Percentiles rank a stretch among this genome's conserved stretches.
These are phyloP conservation scores for Camponotus floridanus DNA, from an alignment of 1,140 invertebrate genomes.

Conservation along the genomic window DNA sequence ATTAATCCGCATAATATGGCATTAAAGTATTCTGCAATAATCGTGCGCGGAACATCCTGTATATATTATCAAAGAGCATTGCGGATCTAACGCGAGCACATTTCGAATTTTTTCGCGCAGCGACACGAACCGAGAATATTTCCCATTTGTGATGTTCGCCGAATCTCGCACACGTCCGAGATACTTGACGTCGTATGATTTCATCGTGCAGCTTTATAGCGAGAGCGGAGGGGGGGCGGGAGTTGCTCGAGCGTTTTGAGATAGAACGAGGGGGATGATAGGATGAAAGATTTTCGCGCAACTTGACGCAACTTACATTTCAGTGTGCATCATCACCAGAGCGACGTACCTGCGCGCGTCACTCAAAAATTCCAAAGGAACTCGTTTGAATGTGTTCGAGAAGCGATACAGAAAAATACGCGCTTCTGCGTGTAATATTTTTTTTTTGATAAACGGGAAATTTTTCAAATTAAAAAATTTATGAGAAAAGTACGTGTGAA, in stretches of 20 bases:
- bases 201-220: conserved; percentile 23
- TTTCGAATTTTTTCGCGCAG: not conserved
- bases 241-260: conserved; percentile 21
- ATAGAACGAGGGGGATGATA: conserved; percentile 10
- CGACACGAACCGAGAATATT: conserved; percentile 2
- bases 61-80: not conserved
- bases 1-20: not conserved
- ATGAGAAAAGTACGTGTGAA: not conserved
- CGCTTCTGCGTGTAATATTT: not conserved
- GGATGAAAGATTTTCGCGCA: conserved; percentile 41
- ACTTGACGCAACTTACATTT: conserved; percentile 44
- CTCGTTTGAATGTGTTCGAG: conserved; percentile 45
- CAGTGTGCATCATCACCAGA: conserved; percentile 47
- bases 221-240: not conserved
- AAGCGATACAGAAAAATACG: conserved; percentile 17
- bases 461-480: not conserved
- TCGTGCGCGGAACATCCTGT: not conserved
- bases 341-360: conserved; percentile 27
- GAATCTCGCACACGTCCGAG: conserved; percentile 33
- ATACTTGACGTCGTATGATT: conserved; percentile 44
- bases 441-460: not conserved
- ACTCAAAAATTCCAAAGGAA: conserved; percentile 34
- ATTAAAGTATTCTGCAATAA: not conserved
- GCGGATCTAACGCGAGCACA: not conserved
- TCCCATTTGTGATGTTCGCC: conserved; percentile 20